Conservation (phyloP, 2,113 vertebrate genomes). For the Serinus canaria region DNA sequence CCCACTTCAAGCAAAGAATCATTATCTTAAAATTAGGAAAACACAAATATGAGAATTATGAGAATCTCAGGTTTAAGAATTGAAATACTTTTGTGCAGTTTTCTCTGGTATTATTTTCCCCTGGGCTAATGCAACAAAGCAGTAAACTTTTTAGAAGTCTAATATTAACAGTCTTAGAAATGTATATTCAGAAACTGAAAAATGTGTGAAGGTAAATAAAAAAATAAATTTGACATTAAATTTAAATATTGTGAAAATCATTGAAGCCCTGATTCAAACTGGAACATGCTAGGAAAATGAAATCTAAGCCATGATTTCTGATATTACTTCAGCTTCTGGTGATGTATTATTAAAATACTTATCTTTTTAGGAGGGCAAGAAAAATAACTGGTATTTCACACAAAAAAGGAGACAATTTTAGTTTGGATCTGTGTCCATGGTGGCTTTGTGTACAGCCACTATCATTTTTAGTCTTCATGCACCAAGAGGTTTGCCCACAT, state of each 20-base stretch:
- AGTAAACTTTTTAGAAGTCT: neutral
- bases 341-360: neutral
- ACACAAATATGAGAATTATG: neutral
- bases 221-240: neutral
- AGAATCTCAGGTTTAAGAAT: neutral
- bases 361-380: neutral
- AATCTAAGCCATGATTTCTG: neutral
- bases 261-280: neutral
- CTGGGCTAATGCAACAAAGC: neutral
- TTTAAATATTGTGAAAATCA: neutral
- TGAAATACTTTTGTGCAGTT: neutral
- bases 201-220: neutral
- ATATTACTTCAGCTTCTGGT: neutral
- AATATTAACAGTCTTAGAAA: neutral
- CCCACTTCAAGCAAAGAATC: neutral
- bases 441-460: neutral
- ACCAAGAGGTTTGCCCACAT: neutral
- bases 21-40: neutral
- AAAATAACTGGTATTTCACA: neutral
- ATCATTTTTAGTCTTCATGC: fast-evolving
- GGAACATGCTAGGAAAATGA: neutral
- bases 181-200: neutral
- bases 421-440: neutral
- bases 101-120: neutral
- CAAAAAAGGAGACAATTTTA: neutral